Evolutionary conservation across 1,140 invertebrate species (phyloP), one percentile per base, ranked within the genome.

Genomic region (Halesus radiatus): DNA sequence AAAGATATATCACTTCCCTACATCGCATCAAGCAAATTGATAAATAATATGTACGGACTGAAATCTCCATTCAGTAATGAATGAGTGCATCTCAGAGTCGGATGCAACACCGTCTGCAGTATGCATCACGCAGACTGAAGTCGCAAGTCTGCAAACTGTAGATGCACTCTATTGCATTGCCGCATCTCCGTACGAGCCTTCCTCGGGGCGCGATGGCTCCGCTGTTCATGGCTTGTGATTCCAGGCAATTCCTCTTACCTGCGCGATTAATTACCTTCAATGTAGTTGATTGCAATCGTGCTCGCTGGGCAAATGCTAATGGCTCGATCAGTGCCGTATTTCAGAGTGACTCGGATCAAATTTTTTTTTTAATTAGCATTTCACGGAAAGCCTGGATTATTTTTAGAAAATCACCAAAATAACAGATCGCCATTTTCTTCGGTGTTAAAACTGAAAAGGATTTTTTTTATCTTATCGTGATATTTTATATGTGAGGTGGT

Each of bases 211-310:
- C 8, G 37, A 13, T 45, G 37, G 8, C 37, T 16, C n/a, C n/a
- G n/a, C n/a, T n/a, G n/a, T n/a, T n/a, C 75, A 64, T 60, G 72
- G 37, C 45, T 29, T 58, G 50, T 77, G 75, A 77, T 66, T 66
- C 66, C 50, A 32, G 10, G 32, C 72, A 58, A 56, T 74, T 54
- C 54, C 54, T 74, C 58, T 53, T 22, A 23, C 56, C 50, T 53
- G 22, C 60, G 75, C 75, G 26, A 66, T 66, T 77, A 77, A 77
- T 77, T 77, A 77, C 75, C 62, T 37, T 29, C 58, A 60, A 8
- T 45, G 60, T 66, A 77, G 60, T 66, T 77, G 75, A 77, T 77
- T 77, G 52, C 58, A 66, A 77, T 77, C 75, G 60, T 66, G 75
- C 75, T 32, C 45, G 62, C 58, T 66, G 60, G 66, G 75, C 50